A percentile compares a stretch with the other conserved stretches of the same genome.
These are phyloP conservation scores for Campylomormyrus numenius DNA, from an alignment of 2,113 vertebrate species.

Conservation along the genomic window DNA sequence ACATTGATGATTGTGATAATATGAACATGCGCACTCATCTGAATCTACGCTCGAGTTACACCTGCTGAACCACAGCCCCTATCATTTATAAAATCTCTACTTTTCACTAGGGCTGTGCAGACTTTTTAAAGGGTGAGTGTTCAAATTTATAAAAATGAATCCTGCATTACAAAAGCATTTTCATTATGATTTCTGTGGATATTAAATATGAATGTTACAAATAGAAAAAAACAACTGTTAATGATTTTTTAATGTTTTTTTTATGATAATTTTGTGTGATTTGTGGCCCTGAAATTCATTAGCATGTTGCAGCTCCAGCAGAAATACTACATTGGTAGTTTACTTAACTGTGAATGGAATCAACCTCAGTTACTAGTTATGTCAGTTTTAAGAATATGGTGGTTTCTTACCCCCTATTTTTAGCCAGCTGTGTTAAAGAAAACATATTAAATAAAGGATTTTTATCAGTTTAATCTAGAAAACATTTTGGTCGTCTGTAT, in stretches of 20 bases:
- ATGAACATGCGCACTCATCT: not conserved
- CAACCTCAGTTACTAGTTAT: not conserved
- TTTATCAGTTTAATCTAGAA: not conserved
- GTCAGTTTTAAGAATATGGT: not conserved
- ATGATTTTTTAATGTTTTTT: not conserved
- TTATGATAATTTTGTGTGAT: not conserved
- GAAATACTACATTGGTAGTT: not conserved
- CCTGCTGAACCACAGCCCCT: not conserved
- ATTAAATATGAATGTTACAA: not conserved
- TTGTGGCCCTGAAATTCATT: not conserved
- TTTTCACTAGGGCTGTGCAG: not conserved
- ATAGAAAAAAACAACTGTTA: not conserved
- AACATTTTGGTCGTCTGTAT: not conserved
- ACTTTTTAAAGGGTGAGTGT: not conserved
- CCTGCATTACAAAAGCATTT: not conserved
- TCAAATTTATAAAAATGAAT: not conserved
- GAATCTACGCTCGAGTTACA: not conserved
- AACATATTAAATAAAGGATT: not conserved
- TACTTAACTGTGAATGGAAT: not conserved
- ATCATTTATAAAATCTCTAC: not conserved
- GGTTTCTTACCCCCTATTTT: not conserved
- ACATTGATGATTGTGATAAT: not conserved
- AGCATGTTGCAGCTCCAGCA: not conserved
- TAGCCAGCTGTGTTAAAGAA: not conserved
- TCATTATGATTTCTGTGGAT: not conserved